Evolutionary conservation across 2,797 vertebrate genomes (phyloP).

Genomic region (Sebastes matsubarae): DNA sequence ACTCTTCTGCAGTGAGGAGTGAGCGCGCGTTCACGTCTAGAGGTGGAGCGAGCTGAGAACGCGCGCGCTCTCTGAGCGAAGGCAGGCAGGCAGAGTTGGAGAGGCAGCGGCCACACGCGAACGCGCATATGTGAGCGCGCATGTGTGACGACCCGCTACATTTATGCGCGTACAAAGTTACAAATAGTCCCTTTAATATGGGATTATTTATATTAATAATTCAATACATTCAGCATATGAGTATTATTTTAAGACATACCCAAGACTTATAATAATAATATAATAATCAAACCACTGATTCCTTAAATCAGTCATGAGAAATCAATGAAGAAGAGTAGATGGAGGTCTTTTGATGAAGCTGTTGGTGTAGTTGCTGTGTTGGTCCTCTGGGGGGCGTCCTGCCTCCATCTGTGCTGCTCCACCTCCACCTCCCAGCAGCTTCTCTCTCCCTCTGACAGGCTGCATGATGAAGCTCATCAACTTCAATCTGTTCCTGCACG

Average conservation of each 20-base stretch:
- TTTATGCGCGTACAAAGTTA: no score
- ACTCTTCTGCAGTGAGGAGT: no score
- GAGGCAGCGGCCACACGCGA: no score
- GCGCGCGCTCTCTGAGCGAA: no score
- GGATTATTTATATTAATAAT: not conserved
- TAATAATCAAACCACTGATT: not conserved
- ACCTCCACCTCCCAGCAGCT: not conserved
- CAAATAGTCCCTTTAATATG: not conserved
- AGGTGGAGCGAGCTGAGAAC: no score
- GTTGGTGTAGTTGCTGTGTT: not conserved
- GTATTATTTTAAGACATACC: not conserved
- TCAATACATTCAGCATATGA: not conserved
- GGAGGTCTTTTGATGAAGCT: not conserved
- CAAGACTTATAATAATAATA: not conserved
- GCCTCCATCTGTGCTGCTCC: not conserved
- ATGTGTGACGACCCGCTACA: no score
- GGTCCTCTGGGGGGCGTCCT: constrained; percentile 28
- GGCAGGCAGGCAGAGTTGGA: no score
- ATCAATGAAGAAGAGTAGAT: not conserved
- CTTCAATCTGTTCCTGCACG: constrained; percentile 11
- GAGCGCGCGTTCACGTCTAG: no score
- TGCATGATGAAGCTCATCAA: constrained; percentile 17
- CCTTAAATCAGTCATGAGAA: not conserved
- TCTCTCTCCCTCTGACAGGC: not conserved
- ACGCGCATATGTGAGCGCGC: no score